Evolutionary conservation across 2,113 vertebrate genomes (phyloP), one percentile per base, ranked within the genome.

Genomic region (Xenotilapia longispinis): DNA sequence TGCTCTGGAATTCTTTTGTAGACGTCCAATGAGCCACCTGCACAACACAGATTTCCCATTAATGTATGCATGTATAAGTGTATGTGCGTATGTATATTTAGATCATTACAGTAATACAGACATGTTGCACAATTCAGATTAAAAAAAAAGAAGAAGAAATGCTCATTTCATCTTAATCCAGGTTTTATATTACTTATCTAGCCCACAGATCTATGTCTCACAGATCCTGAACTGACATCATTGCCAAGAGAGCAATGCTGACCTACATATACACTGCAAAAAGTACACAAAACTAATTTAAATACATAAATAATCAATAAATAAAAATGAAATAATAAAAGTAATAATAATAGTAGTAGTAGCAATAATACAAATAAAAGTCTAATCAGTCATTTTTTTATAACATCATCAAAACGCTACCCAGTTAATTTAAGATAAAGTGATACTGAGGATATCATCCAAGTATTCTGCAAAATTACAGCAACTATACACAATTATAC

Each of bases 1-100:
- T 98, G 97, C 58, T 99, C 99, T 42, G 98, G 98, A 81, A 99
- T 97, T 91, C 96, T 98, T 89, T 98, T 97, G 90, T 98, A 99
- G 83, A 99, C 98, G 88, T 99, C 99, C 95, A 99, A 95, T 81
- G 99, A 99, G 28, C 98, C 99, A 53, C 99, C 99, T 99, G 96
- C 73, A 93, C 12, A 31, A 45, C 40, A 87, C 15, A 78, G 45
- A 78, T 49, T 49, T 12, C 45, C 45, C 45, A 78, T 12, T n/a
- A 78, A n/a, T 49, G 42, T 75, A 38, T 65, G 33, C 19, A 21
- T 38, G 33, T 21, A 13, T 38, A 65, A 38, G 33, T 65, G 33
- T 68, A 38, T 65, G 33, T 65, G 2, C 10, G 4, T n/a, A n/a
- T 65, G 19, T 65, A 65, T 65, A 68, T 68, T 68, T 68, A 38